Base-by-base conservation (phyloP, 2,797 vertebrate genomes). In the Erethizon dorsatum region DNA sequence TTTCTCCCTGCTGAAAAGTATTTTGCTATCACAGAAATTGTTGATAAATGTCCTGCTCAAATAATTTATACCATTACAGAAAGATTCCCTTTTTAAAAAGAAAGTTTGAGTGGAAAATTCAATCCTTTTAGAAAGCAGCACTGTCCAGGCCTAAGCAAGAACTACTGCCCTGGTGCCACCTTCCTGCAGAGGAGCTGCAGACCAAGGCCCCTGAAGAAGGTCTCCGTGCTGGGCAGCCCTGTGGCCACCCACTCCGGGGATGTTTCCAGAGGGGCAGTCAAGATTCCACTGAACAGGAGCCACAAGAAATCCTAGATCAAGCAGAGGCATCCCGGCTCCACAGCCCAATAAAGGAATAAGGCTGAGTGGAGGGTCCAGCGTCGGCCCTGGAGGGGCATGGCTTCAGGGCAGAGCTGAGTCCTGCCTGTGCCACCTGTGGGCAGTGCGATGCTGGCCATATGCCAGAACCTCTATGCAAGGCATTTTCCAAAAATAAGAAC, bases 1-100 rank as follows among this genome's bases (percentile, higher is more conserved):
- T 98, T 98, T 97, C 52, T 92, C 67, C 4, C 92, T 95, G 65
- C 96, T 97, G 92, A 97, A 98, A 98, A 97, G 28, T 8, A 92
- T 89, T 85, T 93, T 92, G 94, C 95, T 97, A 73, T 80, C 93
- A 83, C 63, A 52, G 59, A 97, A 59, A 11, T 17, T 96, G 96
- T 95, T 98, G 97, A 98, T 96, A 97, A 96, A 97, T 96, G 17
- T 28, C 94, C 96, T 94, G 69, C 88, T 97, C 5, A 1, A 87
- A 94, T 85, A 96, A 96, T 94, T 88, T 90, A 88, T 33, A 52
- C 73, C 31, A 8, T 86, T 97, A 96, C 78, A 5, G 18, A 96
- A 54, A 96, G 45, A 93, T 93, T 94, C 94, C 20, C 52, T 94
- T 97, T 89, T 83, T 95, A 65, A 6, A 80, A 82, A 92, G 94